phyloP scores from a whole-genome alignment of 2,888 invertebrate species.

The Embidobia sp. region DNA sequence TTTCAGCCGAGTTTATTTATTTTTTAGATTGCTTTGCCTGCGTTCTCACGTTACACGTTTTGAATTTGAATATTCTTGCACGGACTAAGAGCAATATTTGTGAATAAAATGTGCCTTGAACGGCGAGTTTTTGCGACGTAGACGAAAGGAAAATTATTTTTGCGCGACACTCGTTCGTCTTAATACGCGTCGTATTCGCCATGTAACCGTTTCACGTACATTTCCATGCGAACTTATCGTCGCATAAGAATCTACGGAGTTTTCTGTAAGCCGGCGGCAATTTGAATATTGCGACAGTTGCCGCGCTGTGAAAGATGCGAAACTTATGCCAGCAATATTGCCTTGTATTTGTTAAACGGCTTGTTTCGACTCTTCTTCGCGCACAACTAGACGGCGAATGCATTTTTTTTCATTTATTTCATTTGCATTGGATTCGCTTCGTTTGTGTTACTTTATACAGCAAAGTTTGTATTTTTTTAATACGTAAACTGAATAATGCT shows the following conservation, averaged over 20 bases:
- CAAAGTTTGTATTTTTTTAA: too few relatives aligned
- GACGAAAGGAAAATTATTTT: slow-evolving; percentile 18
- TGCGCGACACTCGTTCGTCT: slow-evolving; percentile 17
- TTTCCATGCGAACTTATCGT: slow-evolving; percentile 20
- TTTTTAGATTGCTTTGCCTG: too few relatives aligned
- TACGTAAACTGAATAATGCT: too few relatives aligned
- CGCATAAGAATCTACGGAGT: slow-evolving; percentile 15
- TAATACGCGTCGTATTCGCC: slow-evolving; percentile 13
- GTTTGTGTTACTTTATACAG: too few relatives aligned
- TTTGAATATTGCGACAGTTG: slow-evolving; percentile 42
- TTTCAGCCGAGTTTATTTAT: too few relatives aligned
- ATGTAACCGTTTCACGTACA: slow-evolving; percentile 8
- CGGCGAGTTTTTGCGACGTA: background rate
- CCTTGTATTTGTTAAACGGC: slow-evolving; percentile 28
- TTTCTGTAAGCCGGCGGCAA: slow-evolving; percentile 17
- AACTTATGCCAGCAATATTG: slow-evolving; percentile 31
- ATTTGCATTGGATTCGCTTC: too few relatives aligned
- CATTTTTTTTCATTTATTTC: too few relatives aligned
- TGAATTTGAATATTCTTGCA: too few relatives aligned
- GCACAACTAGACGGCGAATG: too few relatives aligned
- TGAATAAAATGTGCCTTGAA: background rate
- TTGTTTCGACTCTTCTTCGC: slow-evolving; percentile 15
- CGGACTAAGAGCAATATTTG: background rate
- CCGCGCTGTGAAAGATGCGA: slow-evolving; percentile 24
- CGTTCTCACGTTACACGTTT: too few relatives aligned